phyloP scores from a whole-genome alignment of 1,140 invertebrate species.

The Tetramorium alpestre region DNA sequence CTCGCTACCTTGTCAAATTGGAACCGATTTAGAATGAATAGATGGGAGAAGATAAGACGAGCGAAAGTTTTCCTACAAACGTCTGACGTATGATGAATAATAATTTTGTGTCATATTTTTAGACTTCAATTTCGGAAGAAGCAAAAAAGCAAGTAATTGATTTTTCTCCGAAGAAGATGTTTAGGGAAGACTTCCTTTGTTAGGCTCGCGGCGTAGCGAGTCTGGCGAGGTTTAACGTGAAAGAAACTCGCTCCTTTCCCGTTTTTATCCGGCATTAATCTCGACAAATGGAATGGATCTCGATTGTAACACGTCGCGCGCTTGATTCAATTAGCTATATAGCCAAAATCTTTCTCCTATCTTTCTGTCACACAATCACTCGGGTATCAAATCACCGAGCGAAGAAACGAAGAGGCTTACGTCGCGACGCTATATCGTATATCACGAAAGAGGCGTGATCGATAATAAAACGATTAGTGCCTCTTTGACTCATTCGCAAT shows the following conservation, averaged over 20 bases:
- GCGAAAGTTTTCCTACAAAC: neutral
- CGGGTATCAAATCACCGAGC: neutral
- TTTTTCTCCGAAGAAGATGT: neutral
- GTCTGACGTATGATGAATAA: too few species aligned
- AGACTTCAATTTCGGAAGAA: neutral
- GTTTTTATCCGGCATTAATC: conserved; percentile 19
- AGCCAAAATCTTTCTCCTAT: neutral
- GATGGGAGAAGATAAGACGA: neutral
- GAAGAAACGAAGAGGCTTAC: neutral
- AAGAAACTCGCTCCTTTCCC: neutral
- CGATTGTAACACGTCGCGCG: neutral
- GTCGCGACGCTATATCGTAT: neutral
- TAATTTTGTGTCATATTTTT: neutral
- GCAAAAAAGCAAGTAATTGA: neutral
- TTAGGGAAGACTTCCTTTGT: neutral
- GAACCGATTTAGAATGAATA: conserved; percentile 6
- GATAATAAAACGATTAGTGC: conserved; percentile 38
- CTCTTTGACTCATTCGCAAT: neutral
- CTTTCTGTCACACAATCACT: neutral
- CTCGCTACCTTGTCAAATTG: neutral
- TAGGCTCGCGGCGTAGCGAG: neutral
- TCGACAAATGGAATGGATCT: neutral
- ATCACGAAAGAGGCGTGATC: neutral
- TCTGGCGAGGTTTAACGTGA: neutral
- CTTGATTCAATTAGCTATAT: conserved; percentile 14